Evolutionary conservation across 2,113 vertebrate species (phyloP).

Genomic region (Percopsis transmontana): DNA sequence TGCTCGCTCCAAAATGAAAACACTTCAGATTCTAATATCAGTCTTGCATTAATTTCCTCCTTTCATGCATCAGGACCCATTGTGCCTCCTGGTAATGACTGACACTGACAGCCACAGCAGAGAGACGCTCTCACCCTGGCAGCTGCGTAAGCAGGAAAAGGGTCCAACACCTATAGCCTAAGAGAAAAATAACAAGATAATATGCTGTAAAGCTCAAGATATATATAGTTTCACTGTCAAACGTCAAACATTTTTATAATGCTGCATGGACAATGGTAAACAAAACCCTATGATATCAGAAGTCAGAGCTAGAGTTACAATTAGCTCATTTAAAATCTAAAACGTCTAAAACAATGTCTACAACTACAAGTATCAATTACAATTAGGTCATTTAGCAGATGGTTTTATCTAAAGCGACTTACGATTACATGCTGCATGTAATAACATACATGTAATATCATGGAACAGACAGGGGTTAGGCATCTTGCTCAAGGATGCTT

Average conservation of each 20-base stretch:
- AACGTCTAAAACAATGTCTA: too few species aligned
- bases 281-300: neutral
- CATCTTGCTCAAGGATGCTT: too few species aligned
- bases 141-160: conserved; percentile 15
- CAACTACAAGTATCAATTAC: too few species aligned
- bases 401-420: too few species aligned
- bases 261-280: neutral
- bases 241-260: neutral
- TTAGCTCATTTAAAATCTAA: too few species aligned
- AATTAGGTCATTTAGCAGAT: too few species aligned
- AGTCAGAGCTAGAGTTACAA: neutral
- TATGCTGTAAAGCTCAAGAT: too few species aligned
- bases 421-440: too few species aligned
- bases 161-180: conserved; percentile 37
- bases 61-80: conserved; percentile 69
- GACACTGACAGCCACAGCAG: conserved; percentile 49
- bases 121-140: conserved; percentile 31
- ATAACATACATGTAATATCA: too few species aligned
- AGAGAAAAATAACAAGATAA: conserved; percentile 17
- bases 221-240: neutral
- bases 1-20: conserved; percentile 42
- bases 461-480: too few species aligned
- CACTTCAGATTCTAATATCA: conserved; percentile 63
- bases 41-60: conserved; percentile 65
- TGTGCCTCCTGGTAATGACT: conserved; percentile 62